Conservation (phyloP, 2,797 vertebrate species). For the Cuculus canorus region DNA sequence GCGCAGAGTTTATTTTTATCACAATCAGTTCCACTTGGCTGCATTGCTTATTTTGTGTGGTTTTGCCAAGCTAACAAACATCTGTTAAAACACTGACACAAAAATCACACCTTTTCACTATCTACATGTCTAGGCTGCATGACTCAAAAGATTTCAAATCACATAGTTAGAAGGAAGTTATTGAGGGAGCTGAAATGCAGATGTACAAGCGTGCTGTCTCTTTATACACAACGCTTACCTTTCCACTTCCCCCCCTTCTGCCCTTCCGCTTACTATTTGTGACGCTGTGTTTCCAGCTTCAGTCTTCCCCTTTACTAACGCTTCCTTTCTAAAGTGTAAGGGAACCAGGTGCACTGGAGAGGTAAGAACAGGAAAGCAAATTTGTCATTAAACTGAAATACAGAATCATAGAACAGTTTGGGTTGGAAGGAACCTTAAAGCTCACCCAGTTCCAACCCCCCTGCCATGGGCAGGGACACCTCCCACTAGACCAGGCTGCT, state of each 20-base stretch:
- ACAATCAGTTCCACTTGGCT: neutral
- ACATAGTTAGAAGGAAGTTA: neutral
- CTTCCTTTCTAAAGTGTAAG: neutral
- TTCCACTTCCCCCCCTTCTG: too few species aligned
- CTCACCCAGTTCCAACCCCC: too few species aligned
- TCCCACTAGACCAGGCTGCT: too few species aligned
- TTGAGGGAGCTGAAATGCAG: neutral
- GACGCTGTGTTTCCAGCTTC: neutral
- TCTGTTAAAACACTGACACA: neutral
- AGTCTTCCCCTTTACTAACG: neutral
- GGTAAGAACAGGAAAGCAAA: neutral
- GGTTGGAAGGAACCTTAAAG: too few species aligned
- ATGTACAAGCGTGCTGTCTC: neutral
- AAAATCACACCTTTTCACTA: neutral
- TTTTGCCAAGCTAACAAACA: neutral
- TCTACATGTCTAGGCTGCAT: neutral
- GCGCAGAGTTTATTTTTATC: neutral
- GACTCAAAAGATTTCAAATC: neutral
- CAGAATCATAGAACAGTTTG: too few species aligned
- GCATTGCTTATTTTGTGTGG: neutral
- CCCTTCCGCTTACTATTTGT: fast-evolving
- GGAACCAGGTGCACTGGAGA: neutral
- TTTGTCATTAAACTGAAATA: neutral
- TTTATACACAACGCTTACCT: neutral
- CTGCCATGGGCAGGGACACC: too few species aligned